These are phyloP conservation scores for Drosophila leontia DNA, from an alignment of 1,140 invertebrate species.

Conservation along the genomic window DNA sequence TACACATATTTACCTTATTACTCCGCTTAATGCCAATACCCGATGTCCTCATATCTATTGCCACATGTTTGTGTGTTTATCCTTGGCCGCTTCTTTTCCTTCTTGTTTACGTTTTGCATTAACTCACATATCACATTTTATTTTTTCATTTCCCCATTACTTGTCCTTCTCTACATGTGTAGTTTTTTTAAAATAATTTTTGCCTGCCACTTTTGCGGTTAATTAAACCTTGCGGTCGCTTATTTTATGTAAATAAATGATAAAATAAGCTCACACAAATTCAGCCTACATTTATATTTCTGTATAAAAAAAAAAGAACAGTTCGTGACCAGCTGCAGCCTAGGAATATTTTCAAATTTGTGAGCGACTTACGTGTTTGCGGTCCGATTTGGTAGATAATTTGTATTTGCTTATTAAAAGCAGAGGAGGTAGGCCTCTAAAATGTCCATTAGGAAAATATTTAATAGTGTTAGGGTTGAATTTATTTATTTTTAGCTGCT, in stretches of 20 bases:
- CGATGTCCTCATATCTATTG: conserved; percentile 35
- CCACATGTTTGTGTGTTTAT: conserved; percentile 40
- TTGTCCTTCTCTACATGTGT: conserved; percentile 1
- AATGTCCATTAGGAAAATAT: conserved; percentile 10
- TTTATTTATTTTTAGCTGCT: neutral
- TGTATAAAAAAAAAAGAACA: conserved; percentile 5
- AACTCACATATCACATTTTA: conserved; percentile 54
- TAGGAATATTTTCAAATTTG: conserved; percentile 18
- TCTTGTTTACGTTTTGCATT: conserved; percentile 64
- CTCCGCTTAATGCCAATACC: conserved; percentile 45
- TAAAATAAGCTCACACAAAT: conserved; percentile 33
- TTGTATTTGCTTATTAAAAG: conserved; percentile 32
- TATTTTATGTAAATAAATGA: conserved; percentile 69
- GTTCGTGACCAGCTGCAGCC: conserved; percentile 41
- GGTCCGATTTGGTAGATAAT: conserved; percentile 36
- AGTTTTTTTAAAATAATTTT: conserved; percentile 19
- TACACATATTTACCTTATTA: conserved; percentile 63
- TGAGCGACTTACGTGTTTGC: conserved; percentile 24
- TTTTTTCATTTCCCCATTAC: conserved; percentile 25
- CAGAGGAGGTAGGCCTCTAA: too few relatives aligned
- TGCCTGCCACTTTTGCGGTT: conserved; percentile 58
- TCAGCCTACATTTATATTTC: neutral
- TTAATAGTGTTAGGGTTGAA: neutral
- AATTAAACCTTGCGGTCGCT: conserved; percentile 64
- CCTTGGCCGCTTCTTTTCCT: conserved; percentile 23